These are phyloP conservation scores for Ormia ochracea DNA, from an alignment of 2,888 invertebrate species.

Conservation along the genomic window DNA sequence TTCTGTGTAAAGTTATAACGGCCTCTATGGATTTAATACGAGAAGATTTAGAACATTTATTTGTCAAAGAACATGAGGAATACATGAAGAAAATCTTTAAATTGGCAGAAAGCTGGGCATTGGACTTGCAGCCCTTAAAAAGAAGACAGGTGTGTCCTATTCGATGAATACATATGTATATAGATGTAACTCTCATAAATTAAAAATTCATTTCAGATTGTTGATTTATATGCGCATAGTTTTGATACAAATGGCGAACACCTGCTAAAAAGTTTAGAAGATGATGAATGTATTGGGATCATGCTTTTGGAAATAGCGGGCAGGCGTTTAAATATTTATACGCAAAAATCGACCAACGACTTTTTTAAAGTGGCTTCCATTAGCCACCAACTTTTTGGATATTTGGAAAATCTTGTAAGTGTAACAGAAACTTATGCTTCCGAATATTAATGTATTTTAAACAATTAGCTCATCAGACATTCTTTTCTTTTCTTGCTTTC, in stretches of 20 bases:
- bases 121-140: conserved; percentile 84
- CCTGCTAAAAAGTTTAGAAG: conserved; percentile 82
- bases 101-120: conserved; percentile 86
- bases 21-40: conserved; percentile 86
- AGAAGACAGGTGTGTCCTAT: conserved; percentile 83
- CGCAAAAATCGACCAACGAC: conserved; percentile 80
- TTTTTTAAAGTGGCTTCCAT: conserved; percentile 85
- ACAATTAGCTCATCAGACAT: neutral
- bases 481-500: too few relatives aligned
- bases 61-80: conserved; percentile 78
- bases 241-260: conserved; percentile 81
- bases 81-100: conserved; percentile 87
- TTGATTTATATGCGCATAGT: conserved; percentile 81
- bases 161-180: neutral
- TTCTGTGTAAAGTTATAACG: conserved; percentile 84
- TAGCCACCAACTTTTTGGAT: conserved; percentile 86
- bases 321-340: conserved; percentile 84
- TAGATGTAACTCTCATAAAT: neutral
- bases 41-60: conserved; percentile 78
- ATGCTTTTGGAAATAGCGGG: conserved; percentile 88
- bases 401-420: conserved; percentile 83
- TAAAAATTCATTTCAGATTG: conserved; percentile 75
- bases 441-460: conserved; percentile 44
- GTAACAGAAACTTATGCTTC: conserved; percentile 65
- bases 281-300: conserved; percentile 83